phyloP scores from a whole-genome alignment of 2,113 vertebrate species.

The Otis tarda region DNA sequence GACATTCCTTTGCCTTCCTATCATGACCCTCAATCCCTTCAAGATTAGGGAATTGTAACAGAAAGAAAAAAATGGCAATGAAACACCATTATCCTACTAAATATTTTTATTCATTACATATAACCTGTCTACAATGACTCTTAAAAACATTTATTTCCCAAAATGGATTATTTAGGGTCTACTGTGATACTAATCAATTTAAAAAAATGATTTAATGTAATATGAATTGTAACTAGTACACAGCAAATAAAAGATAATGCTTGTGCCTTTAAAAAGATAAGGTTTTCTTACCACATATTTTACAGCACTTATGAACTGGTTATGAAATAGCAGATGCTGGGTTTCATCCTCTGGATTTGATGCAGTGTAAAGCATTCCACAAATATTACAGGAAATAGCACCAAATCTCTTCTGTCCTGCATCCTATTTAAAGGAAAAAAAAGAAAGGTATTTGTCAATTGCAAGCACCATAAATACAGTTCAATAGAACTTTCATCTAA shows the following conservation, averaged over 20 bases:
- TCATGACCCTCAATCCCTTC: too few species aligned
- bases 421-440: slow-evolving; percentile 76
- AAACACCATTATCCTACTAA: neutral
- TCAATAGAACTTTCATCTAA: neutral
- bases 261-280: slow-evolving; percentile 22
- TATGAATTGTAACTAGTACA: neutral
- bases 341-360: slow-evolving; percentile 96
- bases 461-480: neutral
- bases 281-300: slow-evolving; percentile 92
- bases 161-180: neutral
- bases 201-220: neutral
- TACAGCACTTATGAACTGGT: slow-evolving; percentile 97
- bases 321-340: slow-evolving; percentile 96
- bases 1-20: neutral
- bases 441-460: neutral
- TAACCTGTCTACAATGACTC: neutral
- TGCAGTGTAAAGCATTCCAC: slow-evolving; percentile 97
- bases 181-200: neutral
- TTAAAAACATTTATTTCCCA: neutral
- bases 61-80: neutral
- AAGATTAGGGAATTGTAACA: neutral
- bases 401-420: slow-evolving; percentile 94
- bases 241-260: neutral
- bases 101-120: neutral
- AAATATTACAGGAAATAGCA: slow-evolving; percentile 91